Evolutionary conservation across 2,113 vertebrate species (phyloP).

Genomic region (Aix galericulata): DNA sequence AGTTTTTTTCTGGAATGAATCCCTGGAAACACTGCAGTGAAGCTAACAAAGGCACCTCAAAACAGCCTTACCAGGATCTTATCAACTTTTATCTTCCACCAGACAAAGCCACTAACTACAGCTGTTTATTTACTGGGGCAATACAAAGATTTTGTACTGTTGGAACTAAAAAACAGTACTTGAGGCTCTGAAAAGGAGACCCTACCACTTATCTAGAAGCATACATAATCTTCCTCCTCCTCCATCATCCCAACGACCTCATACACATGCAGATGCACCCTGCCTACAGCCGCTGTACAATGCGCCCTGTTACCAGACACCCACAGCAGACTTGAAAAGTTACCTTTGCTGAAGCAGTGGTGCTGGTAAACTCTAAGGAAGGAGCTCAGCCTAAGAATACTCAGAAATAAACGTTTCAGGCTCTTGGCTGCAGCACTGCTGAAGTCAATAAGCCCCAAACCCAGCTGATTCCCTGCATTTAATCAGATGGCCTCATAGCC

Average conservation of each 20-base stretch:
- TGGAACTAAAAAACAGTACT: not conserved
- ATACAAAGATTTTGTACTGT: not conserved
- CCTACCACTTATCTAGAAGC: not conserved
- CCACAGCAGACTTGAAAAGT: fast-evolving
- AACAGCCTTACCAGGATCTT: not conserved
- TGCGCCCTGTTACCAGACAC: fast-evolving
- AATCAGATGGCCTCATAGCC: not conserved
- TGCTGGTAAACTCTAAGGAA: fast-evolving
- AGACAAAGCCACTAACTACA: constrained; percentile 36
- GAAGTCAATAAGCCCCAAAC: not conserved
- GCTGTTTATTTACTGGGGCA: not conserved
- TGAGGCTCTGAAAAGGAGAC: not conserved
- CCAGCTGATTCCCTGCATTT: not conserved
- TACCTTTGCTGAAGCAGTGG: fast-evolving
- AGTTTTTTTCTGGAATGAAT: not conserved
- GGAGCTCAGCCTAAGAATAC: fast-evolving
- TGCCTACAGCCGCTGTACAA: not conserved
- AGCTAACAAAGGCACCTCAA: not conserved
- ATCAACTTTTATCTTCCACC: not conserved
- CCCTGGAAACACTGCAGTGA: not conserved
- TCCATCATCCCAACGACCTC: not conserved
- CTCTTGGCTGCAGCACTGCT: fast-evolving
- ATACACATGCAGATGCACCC: not conserved
- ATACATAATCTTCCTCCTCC: not conserved
- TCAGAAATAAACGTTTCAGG: fast-evolving